Evolutionary conservation across 2,797 vertebrate genomes (phyloP), one percentile per base, ranked within the genome.

Genomic region (Morus bassanus): DNA sequence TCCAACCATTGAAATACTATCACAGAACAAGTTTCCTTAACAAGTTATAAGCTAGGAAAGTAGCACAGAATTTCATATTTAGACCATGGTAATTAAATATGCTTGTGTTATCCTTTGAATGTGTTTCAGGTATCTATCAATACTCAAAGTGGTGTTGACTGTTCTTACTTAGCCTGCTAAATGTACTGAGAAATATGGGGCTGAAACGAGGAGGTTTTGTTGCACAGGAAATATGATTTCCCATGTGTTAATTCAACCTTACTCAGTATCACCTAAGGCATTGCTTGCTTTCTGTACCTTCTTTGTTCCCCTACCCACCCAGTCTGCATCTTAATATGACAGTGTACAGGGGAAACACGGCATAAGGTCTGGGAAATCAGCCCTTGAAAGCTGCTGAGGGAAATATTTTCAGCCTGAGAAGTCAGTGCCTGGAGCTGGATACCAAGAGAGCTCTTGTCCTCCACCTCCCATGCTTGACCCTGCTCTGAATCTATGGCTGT

Each of bases 331-430:
- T 67, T 37, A 51, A 17, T 17, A 15, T 22, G 15, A 18, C 16
- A 41, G 14, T 1, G 7, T 57, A 14, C 35, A 43, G 18, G 3
- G 18, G 13, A 39, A 79, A 64, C 0, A 0, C 35, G 48, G 22
- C 4, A 10, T 3, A 33, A n/a, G 18, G 18, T 33, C 33, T 60
- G 43, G 56, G 43, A 77, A 37, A 70, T 35, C 41, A 79, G 64
- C 43, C 31, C 46, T 68, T 59, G 18, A 64, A 35, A 60, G 27
- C 1, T n/a, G 43, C 39, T 27, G 7, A 4, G 13, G 61, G 10
- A 91, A 64, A 18, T 59, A 43, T 7, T 51, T 87, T 43, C 70
- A 68, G 27, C n/a, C 33, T 30, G 53, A 70, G 61, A 73, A 54
- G 18, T 16, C 48, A n/a, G 30, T 27, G 16, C n/a, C 33, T 64